phyloP scores from a whole-genome alignment of 2,888 invertebrate genomes.

The Merodon equestris region DNA sequence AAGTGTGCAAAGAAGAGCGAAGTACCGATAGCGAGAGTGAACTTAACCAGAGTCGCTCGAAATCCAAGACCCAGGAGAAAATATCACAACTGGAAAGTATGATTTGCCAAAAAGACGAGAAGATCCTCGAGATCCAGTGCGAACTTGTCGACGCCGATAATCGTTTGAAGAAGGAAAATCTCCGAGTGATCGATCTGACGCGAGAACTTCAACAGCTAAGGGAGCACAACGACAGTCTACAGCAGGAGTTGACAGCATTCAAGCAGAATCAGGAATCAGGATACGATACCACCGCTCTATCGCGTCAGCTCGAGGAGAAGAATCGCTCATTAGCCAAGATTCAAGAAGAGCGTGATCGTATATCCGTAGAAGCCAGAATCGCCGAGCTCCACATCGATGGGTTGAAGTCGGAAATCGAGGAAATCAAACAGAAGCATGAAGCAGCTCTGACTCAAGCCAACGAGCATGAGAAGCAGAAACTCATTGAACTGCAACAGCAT shows the following conservation, averaged over 20 bases:
- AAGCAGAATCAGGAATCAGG: slow-evolving; percentile 55
- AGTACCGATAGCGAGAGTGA: slow-evolving; percentile 74
- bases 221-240: slow-evolving; percentile 73
- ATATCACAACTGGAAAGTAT: slow-evolving; percentile 78
- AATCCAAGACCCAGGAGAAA: slow-evolving; percentile 77
- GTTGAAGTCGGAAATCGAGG: slow-evolving; percentile 73
- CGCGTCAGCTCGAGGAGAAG: slow-evolving; percentile 74
- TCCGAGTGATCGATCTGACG: slow-evolving; percentile 73
- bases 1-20: slow-evolving; percentile 73
- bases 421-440: slow-evolving; percentile 72
- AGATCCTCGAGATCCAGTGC: slow-evolving; percentile 76
- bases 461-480: slow-evolving; percentile 72
- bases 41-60: slow-evolving; percentile 71
- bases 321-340: slow-evolving; percentile 75
- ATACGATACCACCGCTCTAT: slow-evolving; percentile 68
- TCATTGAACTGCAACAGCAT: slow-evolving; percentile 71
- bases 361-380: slow-evolving; percentile 74
- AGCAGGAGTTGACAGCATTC: slow-evolving; percentile 71
- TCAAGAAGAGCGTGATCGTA: slow-evolving; percentile 76
- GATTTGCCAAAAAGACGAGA: slow-evolving; percentile 78
- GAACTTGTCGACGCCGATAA: slow-evolving; percentile 77
- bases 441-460: slow-evolving; percentile 71
- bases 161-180: slow-evolving; percentile 75
- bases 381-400: slow-evolving; percentile 74
- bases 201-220: slow-evolving; percentile 73